Conservation (phyloP, 2,797 vertebrate genomes). For the Paedocypris micromegethes region DNA sequence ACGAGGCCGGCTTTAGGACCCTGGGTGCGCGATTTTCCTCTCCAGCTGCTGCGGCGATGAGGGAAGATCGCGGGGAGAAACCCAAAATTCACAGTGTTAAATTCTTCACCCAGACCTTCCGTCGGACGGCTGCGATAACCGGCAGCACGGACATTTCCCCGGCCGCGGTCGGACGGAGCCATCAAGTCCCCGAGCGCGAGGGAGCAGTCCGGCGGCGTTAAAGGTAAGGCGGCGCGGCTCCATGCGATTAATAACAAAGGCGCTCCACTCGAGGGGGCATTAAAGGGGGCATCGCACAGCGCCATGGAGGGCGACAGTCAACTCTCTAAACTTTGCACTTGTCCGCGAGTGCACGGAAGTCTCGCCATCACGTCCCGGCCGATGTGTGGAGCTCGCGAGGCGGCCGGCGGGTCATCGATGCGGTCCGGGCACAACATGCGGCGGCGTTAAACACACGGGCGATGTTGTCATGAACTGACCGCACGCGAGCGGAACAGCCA, state of each 20-base stretch:
- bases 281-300: slow-evolving; percentile 77
- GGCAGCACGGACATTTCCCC: slow-evolving; percentile 31
- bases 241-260: slow-evolving; percentile 84
- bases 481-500: slow-evolving; percentile 35
- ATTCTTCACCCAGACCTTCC: slow-evolving; percentile 59
- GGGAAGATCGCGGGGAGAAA: slow-evolving; percentile 77
- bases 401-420: neutral
- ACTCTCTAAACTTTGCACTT: slow-evolving; percentile 77
- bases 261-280: slow-evolving; percentile 75
- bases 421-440: slow-evolving; percentile 14
- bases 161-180: slow-evolving; percentile 13
- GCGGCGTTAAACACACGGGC: slow-evolving; percentile 35
- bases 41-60: slow-evolving; percentile 84
- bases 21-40: slow-evolving; percentile 79
- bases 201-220: slow-evolving; percentile 64
- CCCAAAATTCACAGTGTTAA: slow-evolving; percentile 69
- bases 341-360: slow-evolving; percentile 40
- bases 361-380: slow-evolving; percentile 30
- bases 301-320: slow-evolving; percentile 64
- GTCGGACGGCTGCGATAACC: slow-evolving; percentile 53
- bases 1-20: slow-evolving; percentile 75
- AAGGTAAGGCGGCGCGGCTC: slow-evolving; percentile 77
- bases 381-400: slow-evolving; percentile 19
- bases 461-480: slow-evolving; percentile 35
- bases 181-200: slow-evolving; percentile 33